Conservation (phyloP, 1,140 invertebrate genomes). For the Hestina assimilis region DNA sequence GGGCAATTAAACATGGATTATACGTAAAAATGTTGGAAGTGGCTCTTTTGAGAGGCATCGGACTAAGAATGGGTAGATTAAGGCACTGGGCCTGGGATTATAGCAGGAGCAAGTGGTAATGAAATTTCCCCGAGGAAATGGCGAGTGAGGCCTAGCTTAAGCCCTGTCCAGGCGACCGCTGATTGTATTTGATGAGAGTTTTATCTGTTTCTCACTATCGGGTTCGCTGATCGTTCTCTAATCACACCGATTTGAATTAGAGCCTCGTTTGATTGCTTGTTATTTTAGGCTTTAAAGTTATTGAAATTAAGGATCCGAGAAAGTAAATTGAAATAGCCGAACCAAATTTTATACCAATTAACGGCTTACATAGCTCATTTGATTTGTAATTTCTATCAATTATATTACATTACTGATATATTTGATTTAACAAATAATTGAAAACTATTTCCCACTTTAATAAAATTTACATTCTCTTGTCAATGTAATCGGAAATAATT, state of each 20-base stretch:
- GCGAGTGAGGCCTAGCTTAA: slow-evolving; percentile 68
- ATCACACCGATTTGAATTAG: slow-evolving; percentile 55
- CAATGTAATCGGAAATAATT: too few species aligned
- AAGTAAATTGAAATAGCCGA: slow-evolving; percentile 12
- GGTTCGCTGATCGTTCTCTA: slow-evolving; percentile 44
- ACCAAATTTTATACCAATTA: background rate
- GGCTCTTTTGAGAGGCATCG: slow-evolving; percentile 66
- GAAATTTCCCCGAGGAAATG: slow-evolving; percentile 71
- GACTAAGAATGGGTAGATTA: slow-evolving; percentile 67
- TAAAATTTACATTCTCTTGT: too few species aligned
- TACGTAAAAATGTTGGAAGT: slow-evolving; percentile 72
- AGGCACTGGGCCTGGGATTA: slow-evolving; percentile 70
- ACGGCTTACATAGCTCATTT: background rate
- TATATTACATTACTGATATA: too few species aligned
- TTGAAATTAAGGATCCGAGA: slow-evolving; percentile 32
- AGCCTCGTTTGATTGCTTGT: slow-evolving; percentile 44
- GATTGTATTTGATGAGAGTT: slow-evolving; percentile 75
- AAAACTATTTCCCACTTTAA: too few species aligned
- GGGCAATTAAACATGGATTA: slow-evolving; percentile 76
- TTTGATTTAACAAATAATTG: too few species aligned
- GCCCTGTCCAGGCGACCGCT: slow-evolving; percentile 62
- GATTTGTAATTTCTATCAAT: background rate
- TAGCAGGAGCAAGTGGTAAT: slow-evolving; percentile 70
- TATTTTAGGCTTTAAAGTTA: slow-evolving; percentile 41
- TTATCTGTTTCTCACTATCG: slow-evolving; percentile 66